phyloP scores from a whole-genome alignment of 2,797 vertebrate species.

The Anableps anableps region DNA sequence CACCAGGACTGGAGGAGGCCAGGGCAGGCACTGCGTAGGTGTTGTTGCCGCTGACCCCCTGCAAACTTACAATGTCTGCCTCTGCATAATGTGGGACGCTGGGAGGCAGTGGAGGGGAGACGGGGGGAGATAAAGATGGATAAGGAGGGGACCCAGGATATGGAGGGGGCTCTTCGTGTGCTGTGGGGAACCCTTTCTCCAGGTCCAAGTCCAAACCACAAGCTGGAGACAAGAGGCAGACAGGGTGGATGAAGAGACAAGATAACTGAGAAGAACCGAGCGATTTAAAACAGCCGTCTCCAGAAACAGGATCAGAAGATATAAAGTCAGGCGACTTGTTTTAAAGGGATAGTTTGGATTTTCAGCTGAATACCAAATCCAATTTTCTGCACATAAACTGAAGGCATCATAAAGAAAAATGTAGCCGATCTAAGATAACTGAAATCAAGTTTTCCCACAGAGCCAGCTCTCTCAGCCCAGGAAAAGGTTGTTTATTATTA shows the following conservation, averaged over 20 bases:
- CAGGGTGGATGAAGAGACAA: constrained; percentile 35
- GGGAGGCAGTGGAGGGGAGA: constrained; percentile 77
- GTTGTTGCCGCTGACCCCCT: constrained; percentile 93
- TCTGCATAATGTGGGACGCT: constrained; percentile 94
- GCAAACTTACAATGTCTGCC: constrained; percentile 93
- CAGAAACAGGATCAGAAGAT: constrained; percentile 8
- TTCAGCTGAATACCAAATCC: neutral
- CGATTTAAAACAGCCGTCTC: constrained; percentile 14
- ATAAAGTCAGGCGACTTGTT: constrained; percentile 11
- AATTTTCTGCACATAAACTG: constrained; percentile 1
- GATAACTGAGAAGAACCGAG: constrained; percentile 12
- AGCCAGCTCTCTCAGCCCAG: neutral
- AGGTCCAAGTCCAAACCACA: constrained; percentile 84
- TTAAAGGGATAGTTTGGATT: constrained; percentile 46
- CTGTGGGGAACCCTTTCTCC: constrained; percentile 80
- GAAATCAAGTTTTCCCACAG: neutral
- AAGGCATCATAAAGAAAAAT: neutral
- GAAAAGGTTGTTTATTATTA: constrained; percentile 1
- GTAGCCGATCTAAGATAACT: neutral
- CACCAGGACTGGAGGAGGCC: constrained; percentile 80
- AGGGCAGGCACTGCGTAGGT: constrained; percentile 91
- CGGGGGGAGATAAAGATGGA: constrained; percentile 77
- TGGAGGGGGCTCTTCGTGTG: constrained; percentile 83
- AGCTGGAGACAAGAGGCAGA: constrained; percentile 70
- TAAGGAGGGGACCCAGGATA: constrained; percentile 84